Base-by-base conservation (phyloP, 1,140 invertebrate genomes). In the Aphidius ervi region DNA sequence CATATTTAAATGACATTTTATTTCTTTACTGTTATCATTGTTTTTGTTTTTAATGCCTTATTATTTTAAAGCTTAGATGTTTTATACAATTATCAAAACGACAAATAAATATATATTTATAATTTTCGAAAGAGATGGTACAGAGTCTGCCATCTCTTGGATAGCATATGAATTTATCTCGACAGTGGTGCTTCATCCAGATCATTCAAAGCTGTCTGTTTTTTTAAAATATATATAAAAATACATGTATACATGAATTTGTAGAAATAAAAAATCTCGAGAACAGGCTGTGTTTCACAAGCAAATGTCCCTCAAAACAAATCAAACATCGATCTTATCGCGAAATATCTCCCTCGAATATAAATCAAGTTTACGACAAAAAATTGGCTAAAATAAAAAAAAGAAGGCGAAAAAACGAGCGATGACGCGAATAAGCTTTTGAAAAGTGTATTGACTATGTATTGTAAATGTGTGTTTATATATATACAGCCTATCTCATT, bases 401-500 rank as follows among this genome's bases (percentile, higher is more conserved):
- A 56, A 23, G 5, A 54, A 31, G 65, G 66, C 50, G 67, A 69
- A 70, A 63, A 68, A 71, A 64, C 64, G 67, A 69, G 23, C 23
- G 23, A 31, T 31, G 23, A 31, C 23, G 23, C 23, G 23, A 31
- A 31, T 31, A 31, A 31, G 23, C 23, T 31, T 31, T 31, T 31
- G 23, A 31, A 31, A 31, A 31, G 23, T 3, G 23, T 31, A 31
- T 31, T 31, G 23, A 31, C 23, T 31, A 31, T 31, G 4, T 31
- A 31, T 31, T 31, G 23, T 31, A 31, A 43, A 43, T 43, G 52
- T 37, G 37, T 42, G 40, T 8, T n/a, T 41, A 54, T 54, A 54
- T 10, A 42, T 37, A 54, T 40, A 54, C 69, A 71, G 68, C 68
- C 65, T 67, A 72, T 71, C 70, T 75, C 74, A 76, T 76, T 72